Conservation (phyloP, 2,113 vertebrate genomes). For the Callopanchax toddi region DNA sequence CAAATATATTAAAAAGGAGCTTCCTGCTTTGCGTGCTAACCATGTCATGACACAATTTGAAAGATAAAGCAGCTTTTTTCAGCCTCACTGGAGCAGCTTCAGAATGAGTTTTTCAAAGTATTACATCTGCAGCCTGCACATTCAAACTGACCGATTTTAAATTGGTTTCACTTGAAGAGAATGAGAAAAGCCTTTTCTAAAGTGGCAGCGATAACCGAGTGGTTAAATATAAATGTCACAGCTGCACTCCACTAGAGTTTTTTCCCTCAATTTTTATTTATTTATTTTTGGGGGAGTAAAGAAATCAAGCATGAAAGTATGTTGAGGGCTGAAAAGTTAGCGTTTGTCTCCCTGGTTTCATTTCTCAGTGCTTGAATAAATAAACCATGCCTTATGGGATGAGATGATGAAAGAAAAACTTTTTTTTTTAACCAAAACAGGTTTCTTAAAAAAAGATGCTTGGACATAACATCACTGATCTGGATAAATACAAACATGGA, state of each 20-base stretch:
- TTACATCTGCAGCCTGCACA: conserved; percentile 26
- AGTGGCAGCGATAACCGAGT: conserved; percentile 52
- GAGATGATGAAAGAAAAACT: conserved; percentile 26
- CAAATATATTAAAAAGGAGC: conserved; percentile 12
- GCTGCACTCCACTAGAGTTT: conserved; percentile 47
- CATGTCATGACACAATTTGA: conserved; percentile 45
- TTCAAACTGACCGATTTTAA: conserved; percentile 42
- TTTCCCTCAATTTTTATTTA: conserved; percentile 33
- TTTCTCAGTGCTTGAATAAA: conserved; percentile 46
- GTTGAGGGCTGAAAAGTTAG: conserved; percentile 56
- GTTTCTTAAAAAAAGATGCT: conserved; percentile 14
- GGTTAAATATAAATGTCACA: conserved; percentile 72
- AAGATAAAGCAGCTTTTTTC: conserved; percentile 40
- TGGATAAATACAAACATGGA: conserved; percentile 32
- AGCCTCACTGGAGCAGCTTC: conserved; percentile 8
- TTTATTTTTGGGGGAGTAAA: too few relatives aligned
- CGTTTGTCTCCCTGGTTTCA: conserved; percentile 42
- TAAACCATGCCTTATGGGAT: conserved; percentile 54
- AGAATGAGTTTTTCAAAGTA: conserved; percentile 37
- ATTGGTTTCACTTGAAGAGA: conserved; percentile 50
- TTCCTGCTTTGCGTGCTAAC: conserved; percentile 15
- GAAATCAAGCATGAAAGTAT: conserved; percentile 64
- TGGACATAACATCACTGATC: conserved; percentile 21
- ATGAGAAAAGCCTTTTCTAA: conserved; percentile 40
- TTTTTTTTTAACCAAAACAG: conserved; percentile 35